phyloP scores from a whole-genome alignment of 2,113 vertebrate species.

The Columba janthina region DNA sequence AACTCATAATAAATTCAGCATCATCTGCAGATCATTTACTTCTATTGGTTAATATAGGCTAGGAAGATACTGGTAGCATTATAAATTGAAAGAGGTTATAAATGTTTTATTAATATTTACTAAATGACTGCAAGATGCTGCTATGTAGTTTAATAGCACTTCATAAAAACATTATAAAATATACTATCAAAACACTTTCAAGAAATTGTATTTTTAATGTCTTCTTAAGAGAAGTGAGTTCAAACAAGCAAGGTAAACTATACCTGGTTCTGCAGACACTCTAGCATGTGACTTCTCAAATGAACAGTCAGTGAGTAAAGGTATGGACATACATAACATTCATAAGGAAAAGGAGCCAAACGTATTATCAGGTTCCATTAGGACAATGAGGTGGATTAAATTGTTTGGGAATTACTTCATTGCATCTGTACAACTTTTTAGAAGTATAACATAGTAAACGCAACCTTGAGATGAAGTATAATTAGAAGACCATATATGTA shows the following conservation, averaged over 20 bases:
- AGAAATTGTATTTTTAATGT: background rate
- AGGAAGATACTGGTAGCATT: background rate
- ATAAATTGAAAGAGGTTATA: constrained; percentile 9
- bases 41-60: background rate
- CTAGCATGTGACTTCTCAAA: background rate
- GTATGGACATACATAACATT: background rate
- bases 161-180: constrained; percentile 18
- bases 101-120: constrained; percentile 41
- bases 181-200: background rate
- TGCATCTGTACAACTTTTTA: background rate
- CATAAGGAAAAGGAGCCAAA: background rate
- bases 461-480: background rate
- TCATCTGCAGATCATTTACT: background rate
- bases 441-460: background rate
- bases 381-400: background rate
- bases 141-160: background rate
- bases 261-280: background rate
- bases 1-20: background rate
- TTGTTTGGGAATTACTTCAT: background rate
- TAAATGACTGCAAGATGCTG: background rate
- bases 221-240: background rate
- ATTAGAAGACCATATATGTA: background rate
- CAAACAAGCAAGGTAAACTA: background rate
- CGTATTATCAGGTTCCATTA: background rate
- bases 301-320: background rate